These are phyloP conservation scores for Pemphredon lugubris DNA, from an alignment of 2,888 invertebrate species.

Conservation along the genomic window DNA sequence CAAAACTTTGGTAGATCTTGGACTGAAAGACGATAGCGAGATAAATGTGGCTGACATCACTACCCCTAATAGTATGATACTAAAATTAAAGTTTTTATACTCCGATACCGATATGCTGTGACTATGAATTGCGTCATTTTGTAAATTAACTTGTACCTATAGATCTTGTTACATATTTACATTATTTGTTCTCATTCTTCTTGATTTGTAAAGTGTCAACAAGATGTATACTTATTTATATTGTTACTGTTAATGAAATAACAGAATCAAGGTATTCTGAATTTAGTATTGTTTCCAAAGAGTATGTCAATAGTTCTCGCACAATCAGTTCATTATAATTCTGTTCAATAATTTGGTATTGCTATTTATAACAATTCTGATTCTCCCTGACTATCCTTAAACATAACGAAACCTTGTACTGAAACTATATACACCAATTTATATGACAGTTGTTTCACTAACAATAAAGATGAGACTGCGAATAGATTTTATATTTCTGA, in stretches of 20 bases:
- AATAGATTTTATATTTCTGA: conserved; percentile 65
- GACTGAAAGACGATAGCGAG: conserved; percentile 91
- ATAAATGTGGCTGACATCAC: conserved; percentile 96
- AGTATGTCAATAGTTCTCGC: conserved; percentile 22
- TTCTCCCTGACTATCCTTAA: conserved; percentile 19
- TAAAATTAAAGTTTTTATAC: conserved; percentile 86
- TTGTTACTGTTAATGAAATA: conserved; percentile 21
- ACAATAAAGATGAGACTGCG: conserved; percentile 59
- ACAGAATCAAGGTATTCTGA: conserved; percentile 23
- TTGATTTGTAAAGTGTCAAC: conserved; percentile 18
- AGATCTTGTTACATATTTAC: conserved; percentile 42
- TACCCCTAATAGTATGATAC: conserved; percentile 90
- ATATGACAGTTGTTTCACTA: conserved; percentile 42
- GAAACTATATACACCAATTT: conserved; percentile 25
- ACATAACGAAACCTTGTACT: conserved; percentile 34
- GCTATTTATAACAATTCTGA: conserved; percentile 20
- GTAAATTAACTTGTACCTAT: conserved; percentile 32
- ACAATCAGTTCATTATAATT: conserved; percentile 32
- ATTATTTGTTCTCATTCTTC: conserved; percentile 39
- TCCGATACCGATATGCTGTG: conserved; percentile 70
- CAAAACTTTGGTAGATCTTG: conserved; percentile 92
- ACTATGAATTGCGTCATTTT: conserved; percentile 33
- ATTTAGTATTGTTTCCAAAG: conserved; percentile 12
- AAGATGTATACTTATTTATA: conserved; percentile 12
- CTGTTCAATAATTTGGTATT: conserved; percentile 35